Evolutionary conservation across 2,113 vertebrate species (phyloP).

Genomic region (Labeo rohita): DNA sequence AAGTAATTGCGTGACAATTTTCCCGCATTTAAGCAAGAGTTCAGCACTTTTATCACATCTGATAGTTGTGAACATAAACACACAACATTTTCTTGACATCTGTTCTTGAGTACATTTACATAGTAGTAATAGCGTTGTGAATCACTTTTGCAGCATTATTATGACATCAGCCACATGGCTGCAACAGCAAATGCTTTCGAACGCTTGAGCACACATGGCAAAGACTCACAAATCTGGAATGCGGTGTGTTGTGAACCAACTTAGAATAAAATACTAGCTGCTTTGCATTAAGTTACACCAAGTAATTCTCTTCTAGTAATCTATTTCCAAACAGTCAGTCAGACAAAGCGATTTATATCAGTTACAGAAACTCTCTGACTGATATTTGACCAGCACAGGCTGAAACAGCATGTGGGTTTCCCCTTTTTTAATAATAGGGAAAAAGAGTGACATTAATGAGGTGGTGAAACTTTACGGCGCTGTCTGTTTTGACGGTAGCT

Average conservation of each 20-base stretch:
- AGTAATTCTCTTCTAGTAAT: constrained; percentile 13
- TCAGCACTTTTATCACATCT: neutral
- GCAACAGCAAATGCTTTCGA: neutral
- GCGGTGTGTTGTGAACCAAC: neutral
- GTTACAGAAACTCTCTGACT: neutral
- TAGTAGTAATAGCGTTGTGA: constrained; percentile 6
- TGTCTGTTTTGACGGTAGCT: constrained; percentile 41
- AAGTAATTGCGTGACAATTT: constrained; percentile 2
- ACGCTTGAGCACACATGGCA: neutral
- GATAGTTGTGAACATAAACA: neutral
- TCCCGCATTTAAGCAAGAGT: neutral
- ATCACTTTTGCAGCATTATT: neutral
- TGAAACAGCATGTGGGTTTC: neutral
- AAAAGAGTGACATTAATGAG: constrained; percentile 19
- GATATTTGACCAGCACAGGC: constrained; percentile 1
- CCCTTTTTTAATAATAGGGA: constrained; percentile 6
- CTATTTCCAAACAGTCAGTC: constrained; percentile 16
- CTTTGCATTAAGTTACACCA: neutral
- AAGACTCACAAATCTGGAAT: neutral
- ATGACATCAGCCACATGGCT: neutral
- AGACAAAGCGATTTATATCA: neutral
- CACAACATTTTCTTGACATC: constrained; percentile 20
- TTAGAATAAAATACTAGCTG: constrained; percentile 7
- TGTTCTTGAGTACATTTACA: constrained; percentile 19
- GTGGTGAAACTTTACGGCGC: constrained; percentile 37